Conservation (phyloP, 2,888 invertebrate species). For the Conus canariensis region DNA sequence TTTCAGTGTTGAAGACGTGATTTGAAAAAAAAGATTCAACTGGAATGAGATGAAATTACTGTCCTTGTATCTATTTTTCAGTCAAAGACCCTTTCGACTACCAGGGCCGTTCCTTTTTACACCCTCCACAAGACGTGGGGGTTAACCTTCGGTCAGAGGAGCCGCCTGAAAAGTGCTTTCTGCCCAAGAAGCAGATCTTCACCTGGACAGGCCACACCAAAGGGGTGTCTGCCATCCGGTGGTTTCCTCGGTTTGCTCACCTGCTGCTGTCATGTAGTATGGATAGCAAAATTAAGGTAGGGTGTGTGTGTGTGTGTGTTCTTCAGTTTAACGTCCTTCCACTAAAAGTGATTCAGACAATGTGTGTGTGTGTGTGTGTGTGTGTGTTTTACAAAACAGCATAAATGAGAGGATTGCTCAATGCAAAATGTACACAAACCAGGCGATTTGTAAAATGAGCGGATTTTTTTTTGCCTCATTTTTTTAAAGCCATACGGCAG, state of each 20-base stretch:
- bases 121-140: conserved; percentile 93
- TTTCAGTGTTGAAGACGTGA: too few relatives aligned
- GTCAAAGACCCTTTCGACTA: conserved; percentile 95
- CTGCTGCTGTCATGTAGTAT: conserved; percentile 96
- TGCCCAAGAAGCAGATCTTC: conserved; percentile 96
- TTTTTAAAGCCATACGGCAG: too few relatives aligned
- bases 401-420: too few relatives aligned
- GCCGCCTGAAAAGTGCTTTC: conserved; percentile 96
- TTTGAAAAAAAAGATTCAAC: too few relatives aligned
- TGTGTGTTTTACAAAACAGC: not conserved
- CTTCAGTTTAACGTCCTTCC: too few relatives aligned
- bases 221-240: conserved; percentile 95
- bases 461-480: too few relatives aligned
- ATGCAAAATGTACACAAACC: too few relatives aligned
- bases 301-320: conserved; percentile 15
- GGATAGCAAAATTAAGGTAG: conserved; percentile 96
- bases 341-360: not conserved
- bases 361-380: not conserved
- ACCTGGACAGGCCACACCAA: conserved; percentile 99
- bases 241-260: conserved; percentile 97
- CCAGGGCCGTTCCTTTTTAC: conserved; percentile 96
- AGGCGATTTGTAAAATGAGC: too few relatives aligned
- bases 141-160: conserved; percentile 91
- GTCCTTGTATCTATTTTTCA: conserved; percentile 77
- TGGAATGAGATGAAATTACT: too few relatives aligned